Conservation (phyloP, 2,113 vertebrate genomes). For the Apistogramma diplotaenia region DNA sequence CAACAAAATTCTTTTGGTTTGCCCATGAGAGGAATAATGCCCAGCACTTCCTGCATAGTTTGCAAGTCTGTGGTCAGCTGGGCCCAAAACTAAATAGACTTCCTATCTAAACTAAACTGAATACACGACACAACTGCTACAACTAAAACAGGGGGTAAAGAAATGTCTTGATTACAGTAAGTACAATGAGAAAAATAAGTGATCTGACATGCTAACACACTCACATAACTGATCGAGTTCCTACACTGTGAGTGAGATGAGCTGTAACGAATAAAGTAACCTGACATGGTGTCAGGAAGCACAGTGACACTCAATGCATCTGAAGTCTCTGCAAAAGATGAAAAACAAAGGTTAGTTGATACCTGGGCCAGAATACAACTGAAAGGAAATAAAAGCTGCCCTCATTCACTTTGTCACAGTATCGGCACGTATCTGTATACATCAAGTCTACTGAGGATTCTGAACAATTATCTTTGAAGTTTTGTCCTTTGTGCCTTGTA, state of each 20-base stretch:
- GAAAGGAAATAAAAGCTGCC: conserved; percentile 35
- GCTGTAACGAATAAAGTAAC: not conserved
- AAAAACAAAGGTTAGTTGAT: conserved; percentile 50
- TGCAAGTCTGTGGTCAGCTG: conserved; percentile 39
- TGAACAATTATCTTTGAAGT: conserved; percentile 9
- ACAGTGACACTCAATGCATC: conserved; percentile 1
- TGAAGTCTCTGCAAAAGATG: not conserved
- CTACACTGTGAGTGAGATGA: not conserved
- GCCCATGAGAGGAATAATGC: conserved; percentile 53
- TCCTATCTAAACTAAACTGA: conserved; percentile 17
- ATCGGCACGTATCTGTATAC: not conserved
- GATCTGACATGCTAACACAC: not conserved
- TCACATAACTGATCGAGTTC: not conserved
- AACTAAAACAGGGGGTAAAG: not conserved
- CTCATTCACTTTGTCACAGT: conserved; percentile 22
- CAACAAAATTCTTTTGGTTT: conserved; percentile 54
- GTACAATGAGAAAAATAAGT: not conserved
- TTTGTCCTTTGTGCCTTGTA: not conserved
- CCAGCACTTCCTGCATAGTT: conserved; percentile 36
- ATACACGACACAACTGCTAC: not conserved
- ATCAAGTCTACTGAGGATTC: not conserved
- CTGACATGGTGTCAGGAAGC: conserved; percentile 1
- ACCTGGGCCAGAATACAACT: conserved; percentile 13
- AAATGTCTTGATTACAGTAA: not conserved
- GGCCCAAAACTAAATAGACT: conserved; percentile 33